Evolutionary conservation across 2,888 invertebrate genomes (phyloP).

Genomic region (Protonemura montana): DNA sequence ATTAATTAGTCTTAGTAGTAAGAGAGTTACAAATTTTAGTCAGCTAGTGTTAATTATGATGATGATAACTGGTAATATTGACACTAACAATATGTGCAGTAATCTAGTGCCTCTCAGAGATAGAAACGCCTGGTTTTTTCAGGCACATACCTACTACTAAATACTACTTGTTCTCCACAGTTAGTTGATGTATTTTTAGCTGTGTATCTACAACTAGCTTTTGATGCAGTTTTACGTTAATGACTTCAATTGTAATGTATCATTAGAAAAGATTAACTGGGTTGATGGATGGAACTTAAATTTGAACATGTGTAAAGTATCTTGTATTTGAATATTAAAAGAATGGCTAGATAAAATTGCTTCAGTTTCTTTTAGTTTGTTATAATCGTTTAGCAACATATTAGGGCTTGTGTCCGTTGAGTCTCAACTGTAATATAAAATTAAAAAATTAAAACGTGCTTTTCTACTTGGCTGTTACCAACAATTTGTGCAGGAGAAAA

Average conservation of each 20-base stretch:
- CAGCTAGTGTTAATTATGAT: not conserved
- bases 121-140: not conserved
- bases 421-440: no score
- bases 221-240: not conserved
- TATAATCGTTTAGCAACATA: no score
- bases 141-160: not conserved
- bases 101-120: constrained; percentile 7
- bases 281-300: constrained; percentile 7
- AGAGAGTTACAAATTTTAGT: not conserved
- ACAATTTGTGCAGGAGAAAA: no score
- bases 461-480: no score
- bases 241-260: not conserved
- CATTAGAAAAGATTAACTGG: not conserved
- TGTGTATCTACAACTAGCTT: not conserved
- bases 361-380: no score
- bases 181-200: not conserved
- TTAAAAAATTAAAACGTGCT: no score
- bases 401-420: no score
- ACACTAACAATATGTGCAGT: not conserved
- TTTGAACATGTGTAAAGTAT: not conserved
- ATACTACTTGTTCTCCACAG: not conserved
- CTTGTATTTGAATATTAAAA: not conserved
- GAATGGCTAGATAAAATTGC: no score
- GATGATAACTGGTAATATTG: not conserved
- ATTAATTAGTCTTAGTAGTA: not conserved